Evolutionary conservation across 35 echinoderm and acorn worm species (phyloP).

Genomic region (Eucidaris tribuloides): DNA sequence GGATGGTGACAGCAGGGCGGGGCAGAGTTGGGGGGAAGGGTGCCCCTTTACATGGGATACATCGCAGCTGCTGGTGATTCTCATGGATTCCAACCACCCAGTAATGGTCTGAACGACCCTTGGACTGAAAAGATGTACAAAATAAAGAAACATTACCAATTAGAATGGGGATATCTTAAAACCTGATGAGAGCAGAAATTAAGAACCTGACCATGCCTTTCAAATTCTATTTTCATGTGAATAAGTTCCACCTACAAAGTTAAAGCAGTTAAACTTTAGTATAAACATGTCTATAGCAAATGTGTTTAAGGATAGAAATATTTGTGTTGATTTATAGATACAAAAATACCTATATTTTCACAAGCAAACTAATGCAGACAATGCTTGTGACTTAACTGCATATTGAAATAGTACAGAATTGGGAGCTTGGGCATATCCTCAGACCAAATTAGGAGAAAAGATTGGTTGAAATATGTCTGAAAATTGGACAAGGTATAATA

Average conservation of each 20-base stretch:
- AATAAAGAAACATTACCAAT: background rate
- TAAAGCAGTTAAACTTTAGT: too few species aligned
- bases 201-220: too few species aligned
- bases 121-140: slow-evolving; percentile 47
- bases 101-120: slow-evolving; percentile 84
- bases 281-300: too few species aligned
- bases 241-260: too few species aligned
- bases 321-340: too few species aligned
- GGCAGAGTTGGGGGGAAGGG: slow-evolving; percentile 93
- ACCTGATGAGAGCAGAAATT: background rate
- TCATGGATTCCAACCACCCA: slow-evolving; percentile 95
- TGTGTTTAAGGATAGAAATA: too few species aligned
- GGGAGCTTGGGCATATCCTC: background rate
- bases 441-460: background rate
- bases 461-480: background rate
- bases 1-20: slow-evolving; percentile 61
- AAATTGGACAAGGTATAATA: background rate
- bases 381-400: too few species aligned
- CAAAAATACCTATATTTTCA: too few species aligned
- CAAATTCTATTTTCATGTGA: too few species aligned
- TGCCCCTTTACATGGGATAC: slow-evolving; percentile 87
- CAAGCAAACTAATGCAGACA: too few species aligned
- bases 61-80: slow-evolving; percentile 66
- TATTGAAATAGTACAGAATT: too few species aligned
- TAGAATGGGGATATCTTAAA: background rate